Evolutionary conservation across 2,113 vertebrate genomes (phyloP), one percentile per base, ranked within the genome.

Genomic region (Rhabdornis inornatus): DNA sequence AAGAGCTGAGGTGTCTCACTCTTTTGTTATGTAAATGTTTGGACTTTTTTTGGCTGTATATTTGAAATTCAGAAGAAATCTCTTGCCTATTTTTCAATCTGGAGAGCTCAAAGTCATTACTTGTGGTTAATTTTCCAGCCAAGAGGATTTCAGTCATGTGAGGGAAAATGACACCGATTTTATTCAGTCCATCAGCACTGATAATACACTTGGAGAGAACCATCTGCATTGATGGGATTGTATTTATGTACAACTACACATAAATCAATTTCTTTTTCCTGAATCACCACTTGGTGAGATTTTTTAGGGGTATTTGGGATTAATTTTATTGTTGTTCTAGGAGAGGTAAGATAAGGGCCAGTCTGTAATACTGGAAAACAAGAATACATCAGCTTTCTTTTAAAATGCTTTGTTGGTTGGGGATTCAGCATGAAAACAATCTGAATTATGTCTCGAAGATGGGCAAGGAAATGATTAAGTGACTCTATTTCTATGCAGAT

Each of bases 401-500:
- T 53, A 59, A 80, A 91, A 72, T 83, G 33, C 84, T 64, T 20
- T 1, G 4, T 22, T 74, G 71, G 45, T 15, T 70, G 44, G 15
- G 42, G 55, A 65, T 77, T 94, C n/a, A 21, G 56, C 4, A 8
- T 47, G 63, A 59, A 87, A 90, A 63, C 55, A 86, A 52, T 52
- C 80, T 59, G 79, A 93, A 33, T 83, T 50, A 83, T 40, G 33
- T 78, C 85, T 64, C 68, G 64, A 57, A 93, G 90, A 85, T 71
- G 71, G 85, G 92, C 39, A 74, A 86, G 83, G 65, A 85, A 81
- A 63, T 89, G 90, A 92, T 86, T 23, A 95, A 94, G 64, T 91
- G 92, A 69, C 66, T 95, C 82, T 85, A 93, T 96, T 95, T 97
- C 88, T 92, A 80, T 95, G 93, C 90, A 96, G 93, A 93, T 83